A percentile compares a stretch with the other conserved stretches of the same genome.
Evolutionary conservation across 2,888 invertebrate species (phyloP).

Genomic region (Smittia sp.): DNA sequence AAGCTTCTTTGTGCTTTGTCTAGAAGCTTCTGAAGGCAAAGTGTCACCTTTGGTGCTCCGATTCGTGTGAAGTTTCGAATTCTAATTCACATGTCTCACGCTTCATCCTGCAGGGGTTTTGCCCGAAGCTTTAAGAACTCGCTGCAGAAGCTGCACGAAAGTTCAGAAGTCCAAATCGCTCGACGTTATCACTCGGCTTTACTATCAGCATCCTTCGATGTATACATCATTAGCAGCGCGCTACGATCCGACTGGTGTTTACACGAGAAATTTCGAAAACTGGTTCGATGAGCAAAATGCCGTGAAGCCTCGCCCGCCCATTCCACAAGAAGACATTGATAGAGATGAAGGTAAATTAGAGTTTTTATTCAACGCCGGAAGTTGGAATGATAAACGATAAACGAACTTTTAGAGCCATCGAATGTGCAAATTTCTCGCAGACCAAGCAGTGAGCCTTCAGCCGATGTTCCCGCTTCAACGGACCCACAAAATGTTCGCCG

Average conservation of each 20-base stretch:
- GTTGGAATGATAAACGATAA: neutral
- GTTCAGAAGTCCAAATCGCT: constrained; percentile 65
- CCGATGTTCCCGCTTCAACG: neutral
- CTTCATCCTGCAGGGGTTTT: constrained; percentile 59
- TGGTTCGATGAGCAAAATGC: constrained; percentile 45
- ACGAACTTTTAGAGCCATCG: neutral
- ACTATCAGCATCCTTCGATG: constrained; percentile 62
- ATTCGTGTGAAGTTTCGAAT: neutral
- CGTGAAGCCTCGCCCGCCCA: constrained; percentile 30
- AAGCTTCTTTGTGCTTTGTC: too few relatives aligned
- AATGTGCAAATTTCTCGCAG: neutral
- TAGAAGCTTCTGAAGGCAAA: neutral
- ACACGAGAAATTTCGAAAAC: constrained; percentile 56
- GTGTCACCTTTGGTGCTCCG: neutral
- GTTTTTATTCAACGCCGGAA: neutral
- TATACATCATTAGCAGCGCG: constrained; percentile 65
- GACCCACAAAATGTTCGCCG: neutral
- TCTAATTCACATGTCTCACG: too few relatives aligned
- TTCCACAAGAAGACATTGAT: constrained; percentile 10
- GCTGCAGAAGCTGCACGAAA: constrained; percentile 65
- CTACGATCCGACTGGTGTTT: constrained; percentile 70
- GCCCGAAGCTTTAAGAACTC: constrained; percentile 67
- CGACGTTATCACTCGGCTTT: constrained; percentile 65
- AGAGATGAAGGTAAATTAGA: neutral
- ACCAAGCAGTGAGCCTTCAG: neutral